Conservation (phyloP, 1,140 invertebrate genomes). For the Drosophila oshimai region DNA sequence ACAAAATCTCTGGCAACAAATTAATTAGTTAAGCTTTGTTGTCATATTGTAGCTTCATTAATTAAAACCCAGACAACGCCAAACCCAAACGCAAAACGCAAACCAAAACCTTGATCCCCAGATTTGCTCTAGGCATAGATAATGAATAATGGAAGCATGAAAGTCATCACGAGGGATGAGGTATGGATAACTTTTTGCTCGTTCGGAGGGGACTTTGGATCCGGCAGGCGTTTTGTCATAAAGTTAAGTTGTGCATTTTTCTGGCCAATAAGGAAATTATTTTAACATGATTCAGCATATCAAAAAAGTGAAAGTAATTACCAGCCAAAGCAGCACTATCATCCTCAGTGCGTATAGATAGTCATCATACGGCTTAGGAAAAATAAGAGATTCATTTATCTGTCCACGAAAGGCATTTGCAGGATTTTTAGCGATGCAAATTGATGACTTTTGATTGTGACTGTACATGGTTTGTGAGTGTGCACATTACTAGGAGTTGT, state of each 20-base stretch:
- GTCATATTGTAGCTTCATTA: conserved; percentile 55
- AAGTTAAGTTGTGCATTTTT: conserved; percentile 57
- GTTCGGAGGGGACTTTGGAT: not conserved
- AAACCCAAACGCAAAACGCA: conserved; percentile 7
- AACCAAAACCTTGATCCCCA: conserved; percentile 42
- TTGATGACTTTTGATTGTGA: conserved; percentile 16
- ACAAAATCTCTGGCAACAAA: conserved; percentile 22
- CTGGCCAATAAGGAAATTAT: conserved; percentile 54
- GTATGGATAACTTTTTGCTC: conserved; percentile 8
- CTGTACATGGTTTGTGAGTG: conserved; percentile 10
- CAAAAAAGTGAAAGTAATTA: conserved; percentile 46
- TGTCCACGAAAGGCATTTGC: not conserved
- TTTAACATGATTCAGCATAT: conserved; percentile 47
- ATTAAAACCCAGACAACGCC: conserved; percentile 41
- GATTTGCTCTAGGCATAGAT: conserved; percentile 52
- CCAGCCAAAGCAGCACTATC: conserved; percentile 31
- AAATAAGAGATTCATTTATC: not conserved
- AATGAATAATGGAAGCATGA: conserved; percentile 53
- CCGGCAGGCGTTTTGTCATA: conserved; percentile 39
- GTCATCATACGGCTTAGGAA: not conserved
- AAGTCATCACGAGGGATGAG: conserved; percentile 28
- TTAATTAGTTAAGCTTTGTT: conserved; percentile 56
- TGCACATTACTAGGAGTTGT: not conserved
- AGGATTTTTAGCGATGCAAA: conserved; percentile 11
- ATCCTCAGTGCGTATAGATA: not conserved